Evolutionary conservation across 2,113 vertebrate species (phyloP), one percentile per base, ranked within the genome.

Genomic region (Pollachius pollachius): DNA sequence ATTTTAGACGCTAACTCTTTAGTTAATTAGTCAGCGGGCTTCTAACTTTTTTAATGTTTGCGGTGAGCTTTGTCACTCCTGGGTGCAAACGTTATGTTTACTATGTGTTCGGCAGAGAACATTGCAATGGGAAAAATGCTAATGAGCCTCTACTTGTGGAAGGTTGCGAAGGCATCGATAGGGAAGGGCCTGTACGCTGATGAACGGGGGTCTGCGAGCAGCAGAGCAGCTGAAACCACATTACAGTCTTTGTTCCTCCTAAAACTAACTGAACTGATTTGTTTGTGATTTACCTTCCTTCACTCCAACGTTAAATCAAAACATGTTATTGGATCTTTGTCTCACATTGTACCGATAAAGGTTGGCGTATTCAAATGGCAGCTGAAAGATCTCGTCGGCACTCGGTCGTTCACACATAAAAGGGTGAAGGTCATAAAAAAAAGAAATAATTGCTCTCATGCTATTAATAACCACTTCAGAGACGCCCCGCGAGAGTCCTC

Each of bases 211-310:
- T 30, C n/a, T 54, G 64, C 72, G 82, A 89, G 87, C 87, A 90
- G 85, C 87, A 87, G 77, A 89, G 87, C 82, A 87, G 61, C 77
- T 81, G 70, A 70, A 77, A 37, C 41, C 58, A 16, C 5, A 65
- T 62, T 18, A 77, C 59, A 79, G 58, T 61, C 71, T 34, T 34
- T 34, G 52, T 66, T 73, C 63, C 69, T 72, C 75, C 70, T 82
- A 72, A 77, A 73, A 81, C 18, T 12, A 79, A 64, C 77, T 11
- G 74, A 64, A 64, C 68, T 54, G 58, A 72, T 67, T 74, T 76
- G 9, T 48, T 48, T 48, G 41, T 48, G 41, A 48, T 13, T 12
- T 9, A 13, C 12, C 12, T 48, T 48, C 41, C 9, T 48, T 13
- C 2, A 48, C 1, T 13, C 41, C 8, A 9, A 48, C 8, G 12